Conservation (phyloP, 2,113 vertebrate species). For the Haplochromis burtoni region DNA sequence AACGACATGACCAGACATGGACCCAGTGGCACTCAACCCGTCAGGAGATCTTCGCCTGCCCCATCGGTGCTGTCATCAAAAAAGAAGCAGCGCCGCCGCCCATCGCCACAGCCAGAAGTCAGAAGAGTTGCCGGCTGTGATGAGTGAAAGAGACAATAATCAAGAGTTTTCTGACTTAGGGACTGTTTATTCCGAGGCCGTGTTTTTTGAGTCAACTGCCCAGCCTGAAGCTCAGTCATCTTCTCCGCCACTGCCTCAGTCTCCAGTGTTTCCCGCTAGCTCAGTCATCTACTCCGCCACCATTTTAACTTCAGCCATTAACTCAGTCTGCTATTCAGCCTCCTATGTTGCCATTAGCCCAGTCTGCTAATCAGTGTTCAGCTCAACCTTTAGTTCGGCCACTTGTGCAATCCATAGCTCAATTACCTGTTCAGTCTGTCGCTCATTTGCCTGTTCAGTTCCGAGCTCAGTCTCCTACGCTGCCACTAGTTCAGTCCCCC, state of each 20-base stretch:
- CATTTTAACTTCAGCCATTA: not conserved
- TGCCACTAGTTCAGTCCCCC: not conserved
- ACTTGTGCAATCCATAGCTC: not conserved
- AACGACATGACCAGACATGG: not conserved
- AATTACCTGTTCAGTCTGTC: fast-evolving
- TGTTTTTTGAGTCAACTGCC: not conserved
- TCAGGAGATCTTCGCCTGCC: not conserved
- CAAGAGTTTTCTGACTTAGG: not conserved
- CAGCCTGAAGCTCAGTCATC: not conserved
- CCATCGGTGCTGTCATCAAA: not conserved
- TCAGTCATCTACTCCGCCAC: not conserved
- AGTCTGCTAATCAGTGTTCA: not conserved
- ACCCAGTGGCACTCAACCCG: not conserved
- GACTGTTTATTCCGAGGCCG: not conserved
- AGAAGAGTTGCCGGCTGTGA: not conserved
- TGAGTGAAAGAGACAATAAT: not conserved
- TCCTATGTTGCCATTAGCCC: not conserved
- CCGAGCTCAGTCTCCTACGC: not conserved
- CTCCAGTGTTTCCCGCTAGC: fast-evolving
- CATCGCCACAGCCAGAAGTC: not conserved
- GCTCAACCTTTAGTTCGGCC: not conserved
- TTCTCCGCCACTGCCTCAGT: not conserved
- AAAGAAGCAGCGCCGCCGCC: not conserved
- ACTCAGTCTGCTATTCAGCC: not conserved
- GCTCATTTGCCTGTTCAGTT: not conserved